Conservation (phyloP, 2,113 vertebrate species). For the Psephotus haematonotus region DNA sequence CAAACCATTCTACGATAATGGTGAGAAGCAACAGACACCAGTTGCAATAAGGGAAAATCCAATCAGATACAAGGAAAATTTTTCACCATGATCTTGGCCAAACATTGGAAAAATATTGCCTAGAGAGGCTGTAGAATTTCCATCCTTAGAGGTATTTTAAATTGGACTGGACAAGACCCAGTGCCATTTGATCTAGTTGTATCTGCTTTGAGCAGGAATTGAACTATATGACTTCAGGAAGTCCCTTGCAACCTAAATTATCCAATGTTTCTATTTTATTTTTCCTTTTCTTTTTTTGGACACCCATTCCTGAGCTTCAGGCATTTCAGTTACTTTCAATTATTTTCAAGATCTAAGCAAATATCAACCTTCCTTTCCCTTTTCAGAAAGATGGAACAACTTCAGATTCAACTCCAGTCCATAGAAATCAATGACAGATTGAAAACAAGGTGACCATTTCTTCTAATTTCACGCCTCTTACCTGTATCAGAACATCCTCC, state of each 20-base stretch:
- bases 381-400: background rate
- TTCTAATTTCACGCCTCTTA: background rate
- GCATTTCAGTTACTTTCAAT: background rate
- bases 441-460: background rate
- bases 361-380: background rate
- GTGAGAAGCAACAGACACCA: background rate
- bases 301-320: background rate
- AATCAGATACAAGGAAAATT: background rate
- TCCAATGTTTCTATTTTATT: background rate
- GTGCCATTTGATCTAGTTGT: background rate
- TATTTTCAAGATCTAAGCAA: background rate
- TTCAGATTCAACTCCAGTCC: background rate
- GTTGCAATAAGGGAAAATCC: background rate
- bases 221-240: background rate
- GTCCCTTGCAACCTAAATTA: background rate
- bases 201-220: background rate
- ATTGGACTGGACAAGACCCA: background rate
- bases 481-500: background rate
- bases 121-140: background rate
- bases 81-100: background rate
- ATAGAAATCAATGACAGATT: background rate
- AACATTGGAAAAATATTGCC: background rate
- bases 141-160: background rate
- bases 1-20: background rate
- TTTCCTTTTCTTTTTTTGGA: background rate